These are phyloP conservation scores for Euwallacea similis DNA, from an alignment of 1,140 invertebrate species.

Conservation along the genomic window DNA sequence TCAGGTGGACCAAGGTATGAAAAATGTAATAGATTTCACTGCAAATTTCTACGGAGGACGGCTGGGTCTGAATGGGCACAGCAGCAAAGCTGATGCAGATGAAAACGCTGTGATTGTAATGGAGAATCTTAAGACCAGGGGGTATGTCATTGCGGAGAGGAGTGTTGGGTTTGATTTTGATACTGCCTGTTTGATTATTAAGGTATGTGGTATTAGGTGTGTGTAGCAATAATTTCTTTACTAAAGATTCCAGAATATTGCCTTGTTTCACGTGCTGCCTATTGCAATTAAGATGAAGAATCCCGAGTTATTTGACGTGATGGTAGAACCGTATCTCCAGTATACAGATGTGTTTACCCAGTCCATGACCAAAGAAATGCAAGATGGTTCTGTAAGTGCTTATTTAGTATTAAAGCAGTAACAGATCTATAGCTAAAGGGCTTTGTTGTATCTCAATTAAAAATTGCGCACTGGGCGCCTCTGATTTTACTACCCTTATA, in stretches of 20 bases:
- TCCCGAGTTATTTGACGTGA: neutral
- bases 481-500: no score
- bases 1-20: conserved; percentile 56
- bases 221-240: neutral
- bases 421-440: neutral
- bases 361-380: neutral
- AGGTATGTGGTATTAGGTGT: neutral
- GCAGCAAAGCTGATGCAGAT: conserved; percentile 54
- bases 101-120: conserved; percentile 60
- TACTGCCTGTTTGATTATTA: conserved; percentile 10
- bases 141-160: conserved; percentile 1
- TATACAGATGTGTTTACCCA: neutral
- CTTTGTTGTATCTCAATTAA: neutral
- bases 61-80: neutral
- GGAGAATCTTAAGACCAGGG: conserved; percentile 58
- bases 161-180: conserved; percentile 13
- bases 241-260: conserved; percentile 7
- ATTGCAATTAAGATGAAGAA: conserved; percentile 23
- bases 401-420: neutral
- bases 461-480: no score
- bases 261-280: conserved; percentile 2
- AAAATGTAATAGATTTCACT: neutral
- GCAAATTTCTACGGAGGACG: neutral
- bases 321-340: neutral
- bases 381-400: neutral